These are phyloP conservation scores for Polypterus bichir DNA, from an alignment of 2,113 vertebrate genomes.

Conservation along the genomic window DNA sequence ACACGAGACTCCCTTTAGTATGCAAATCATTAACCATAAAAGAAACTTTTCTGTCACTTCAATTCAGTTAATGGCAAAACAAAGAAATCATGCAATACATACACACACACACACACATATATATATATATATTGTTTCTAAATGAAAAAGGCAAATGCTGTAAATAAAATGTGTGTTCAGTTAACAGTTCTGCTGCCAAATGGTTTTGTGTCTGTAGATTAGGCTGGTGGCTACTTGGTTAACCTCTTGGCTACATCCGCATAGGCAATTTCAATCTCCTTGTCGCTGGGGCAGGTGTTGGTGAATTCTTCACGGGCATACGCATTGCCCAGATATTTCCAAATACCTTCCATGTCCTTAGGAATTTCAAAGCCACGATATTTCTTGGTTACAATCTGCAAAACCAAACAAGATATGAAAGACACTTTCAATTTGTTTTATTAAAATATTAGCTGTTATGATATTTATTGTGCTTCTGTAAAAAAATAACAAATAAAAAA, in stretches of 20 bases:
- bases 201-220: no score
- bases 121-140: slow-evolving; percentile 25
- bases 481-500: no score
- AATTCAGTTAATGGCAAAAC: slow-evolving; percentile 32
- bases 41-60: neutral
- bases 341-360: slow-evolving; percentile 79
- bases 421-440: no score
- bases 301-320: slow-evolving; percentile 91
- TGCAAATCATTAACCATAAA: no score
- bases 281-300: slow-evolving; percentile 93
- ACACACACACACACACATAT: no score
- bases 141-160: slow-evolving; percentile 23
- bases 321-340: slow-evolving; percentile 87
- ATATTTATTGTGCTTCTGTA: no score
- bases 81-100: slow-evolving; percentile 27
- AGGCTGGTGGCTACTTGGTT: slow-evolving; percentile 58
- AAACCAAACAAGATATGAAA: slow-evolving; percentile 4
- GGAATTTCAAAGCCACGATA: slow-evolving; percentile 91
- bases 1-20: no score
- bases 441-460: no score
- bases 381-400: slow-evolving; percentile 93
- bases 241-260: slow-evolving; percentile 94
- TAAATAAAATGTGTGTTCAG: neutral
- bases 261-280: slow-evolving; percentile 94
- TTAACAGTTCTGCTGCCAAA: slow-evolving; percentile 26